Evolutionary conservation across 2,113 vertebrate genomes (phyloP).

Genomic region (Gnathonemus echidnorhynchus): DNA sequence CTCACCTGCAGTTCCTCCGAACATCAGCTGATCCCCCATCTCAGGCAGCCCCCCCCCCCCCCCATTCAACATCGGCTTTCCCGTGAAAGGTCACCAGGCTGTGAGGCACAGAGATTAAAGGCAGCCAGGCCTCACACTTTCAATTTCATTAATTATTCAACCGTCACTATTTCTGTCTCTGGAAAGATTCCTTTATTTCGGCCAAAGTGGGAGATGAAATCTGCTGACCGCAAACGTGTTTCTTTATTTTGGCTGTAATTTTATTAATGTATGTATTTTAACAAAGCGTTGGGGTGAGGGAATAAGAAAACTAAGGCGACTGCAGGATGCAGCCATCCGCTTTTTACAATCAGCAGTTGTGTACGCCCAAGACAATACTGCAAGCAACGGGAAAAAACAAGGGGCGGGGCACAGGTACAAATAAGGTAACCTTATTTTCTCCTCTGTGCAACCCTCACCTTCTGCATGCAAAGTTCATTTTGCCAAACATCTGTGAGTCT

Average conservation of each 20-base stretch:
- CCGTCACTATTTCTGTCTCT: slow-evolving; percentile 61
- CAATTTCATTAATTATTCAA: slow-evolving; percentile 63
- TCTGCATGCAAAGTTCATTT: background rate
- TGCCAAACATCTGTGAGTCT: slow-evolving; percentile 3
- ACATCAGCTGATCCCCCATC: background rate
- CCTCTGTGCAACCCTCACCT: background rate
- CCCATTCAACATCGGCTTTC: background rate
- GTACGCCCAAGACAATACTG: background rate
- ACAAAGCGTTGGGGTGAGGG: background rate
- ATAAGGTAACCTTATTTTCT: background rate
- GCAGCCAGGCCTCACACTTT: slow-evolving; percentile 46
- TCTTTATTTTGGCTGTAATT: background rate
- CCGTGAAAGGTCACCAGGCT: background rate
- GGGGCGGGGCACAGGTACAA: background rate
- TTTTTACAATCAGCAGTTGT: slow-evolving; percentile 18
- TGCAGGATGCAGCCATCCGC: slow-evolving; percentile 21
- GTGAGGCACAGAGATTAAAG: slow-evolving; percentile 46
- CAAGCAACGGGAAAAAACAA: slow-evolving; percentile 8
- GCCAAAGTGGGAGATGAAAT: slow-evolving; percentile 51
- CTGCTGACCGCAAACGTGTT: slow-evolving; percentile 49
- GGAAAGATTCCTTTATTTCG: slow-evolving; percentile 46
- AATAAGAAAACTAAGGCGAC: slow-evolving; percentile 25
- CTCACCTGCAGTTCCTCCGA: background rate
- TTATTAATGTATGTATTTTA: background rate
- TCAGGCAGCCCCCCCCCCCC: background rate